Conservation (phyloP, 2,888 invertebrate genomes). For the Cheilosia urbana region DNA sequence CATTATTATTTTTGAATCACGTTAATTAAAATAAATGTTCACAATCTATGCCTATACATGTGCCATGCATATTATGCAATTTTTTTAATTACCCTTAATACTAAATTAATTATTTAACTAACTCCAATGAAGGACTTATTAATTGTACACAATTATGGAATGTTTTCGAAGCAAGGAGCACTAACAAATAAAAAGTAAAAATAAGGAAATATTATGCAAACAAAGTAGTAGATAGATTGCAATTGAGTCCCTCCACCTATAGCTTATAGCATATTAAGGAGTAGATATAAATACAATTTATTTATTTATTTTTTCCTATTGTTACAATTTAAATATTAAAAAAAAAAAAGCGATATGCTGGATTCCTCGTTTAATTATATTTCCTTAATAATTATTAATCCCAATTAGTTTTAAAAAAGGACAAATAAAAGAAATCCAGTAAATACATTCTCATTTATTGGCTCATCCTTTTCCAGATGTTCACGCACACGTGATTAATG, state of each 20-base stretch:
- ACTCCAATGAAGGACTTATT: background rate
- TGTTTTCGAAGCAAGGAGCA: constrained; percentile 53
- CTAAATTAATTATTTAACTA: constrained; percentile 40
- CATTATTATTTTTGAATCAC: constrained; percentile 6
- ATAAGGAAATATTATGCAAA: constrained; percentile 17
- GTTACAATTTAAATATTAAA: background rate
- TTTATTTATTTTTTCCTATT: background rate
- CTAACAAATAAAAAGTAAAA: constrained; percentile 13
- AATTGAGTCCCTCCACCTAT: constrained; percentile 71
- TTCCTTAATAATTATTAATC: constrained; percentile 16
- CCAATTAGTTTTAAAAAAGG: constrained; percentile 34
- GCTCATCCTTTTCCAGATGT: constrained; percentile 64
- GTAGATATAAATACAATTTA: constrained; percentile 56
- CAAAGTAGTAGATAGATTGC: constrained; percentile 59
- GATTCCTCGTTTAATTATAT: constrained; percentile 39
- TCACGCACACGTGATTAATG: constrained; percentile 34
- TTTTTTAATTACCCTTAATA: constrained; percentile 18
- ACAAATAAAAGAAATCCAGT: constrained; percentile 9
- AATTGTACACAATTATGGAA: constrained; percentile 35
- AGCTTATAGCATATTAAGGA: constrained; percentile 51
- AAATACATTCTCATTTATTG: constrained; percentile 6
- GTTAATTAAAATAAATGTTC: constrained; percentile 31
- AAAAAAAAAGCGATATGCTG: constrained; percentile 33
- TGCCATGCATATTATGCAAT: constrained; percentile 9
- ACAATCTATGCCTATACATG: constrained; percentile 9